Base-by-base conservation (phyloP, 2,113 vertebrate species). In the Peucedramus taeniatus region DNA sequence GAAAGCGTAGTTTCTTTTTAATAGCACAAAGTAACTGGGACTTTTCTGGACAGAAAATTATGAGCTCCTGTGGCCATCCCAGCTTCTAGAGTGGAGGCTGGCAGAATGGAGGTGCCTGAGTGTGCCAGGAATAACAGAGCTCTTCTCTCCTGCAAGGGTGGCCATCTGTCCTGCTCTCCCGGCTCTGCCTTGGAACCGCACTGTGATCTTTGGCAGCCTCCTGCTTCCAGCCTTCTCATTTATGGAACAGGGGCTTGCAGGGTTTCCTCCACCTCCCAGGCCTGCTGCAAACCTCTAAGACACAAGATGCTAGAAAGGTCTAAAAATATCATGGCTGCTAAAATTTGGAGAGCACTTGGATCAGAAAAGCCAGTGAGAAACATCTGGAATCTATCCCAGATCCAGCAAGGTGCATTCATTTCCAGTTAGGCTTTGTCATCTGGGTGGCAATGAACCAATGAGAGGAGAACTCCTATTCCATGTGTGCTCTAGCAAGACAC, bases 121-220 rank as follows among this genome's bases (percentile, higher is more conserved):
- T 4, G 26, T 90, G 94, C 95, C 93, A 96, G 79, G 39, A 95
- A 75, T 81, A 92, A 81, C 79, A 88, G 1, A 1, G 20, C 60
- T 60, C 39, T 39, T 68, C 47, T 87, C 60, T 93, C 90, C 90
- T 66, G 37, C 2, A 2, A 81, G 72, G 51, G 69, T 96, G 83
- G 51, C 93, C 93, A 91, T 92, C 96, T 94, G 79, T 86, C 92
- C 90, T 89, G 37, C 63, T 66, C 68, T 74, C 80, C 51, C 12
- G 6, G 40, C 5, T 16, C 74, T 83, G 87, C 82, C 77, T 78
- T 91, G 91, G 91, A 78, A 45, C 44, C 0, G 0, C 40, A 0
- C 66, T 93, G 66, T 85, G 84, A 90, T 91, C 91, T 66, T 91
- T 95, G 96, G 90, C 93, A 90, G 10, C 51, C 76, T 90, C 61